Base-by-base conservation (phyloP, 1,140 invertebrate species). In the Dinoponera quadriceps region DNA sequence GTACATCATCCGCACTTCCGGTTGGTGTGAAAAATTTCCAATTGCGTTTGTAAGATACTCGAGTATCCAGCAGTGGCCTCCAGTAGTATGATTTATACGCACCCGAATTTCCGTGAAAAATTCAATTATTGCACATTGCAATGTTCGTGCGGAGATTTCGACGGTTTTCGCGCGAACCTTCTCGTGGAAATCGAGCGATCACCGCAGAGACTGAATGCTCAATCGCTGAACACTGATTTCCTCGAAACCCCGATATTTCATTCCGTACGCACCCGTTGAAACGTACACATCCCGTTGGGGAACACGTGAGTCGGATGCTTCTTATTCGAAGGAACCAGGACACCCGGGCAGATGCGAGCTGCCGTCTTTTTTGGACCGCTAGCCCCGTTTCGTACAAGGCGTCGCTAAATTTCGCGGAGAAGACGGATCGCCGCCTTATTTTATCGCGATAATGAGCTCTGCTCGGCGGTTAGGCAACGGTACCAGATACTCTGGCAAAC, bases 381-480 rank as follows among this genome's bases (percentile, higher is more conserved):
- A 48, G 16, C 22, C 20, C 44, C 20, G 22, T 74, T 74, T 60
- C 20, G 33, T 27, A 54, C 0, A 63, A 54, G 3, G 18, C 22
- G 18, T 49, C 27, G 44, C 73, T 65, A 65, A 75, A 75, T 62
- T 65, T 75, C 49, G 63, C 44, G 63, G 25, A 22, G 20, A 74
- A 74, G 59, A 75, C 14, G 25, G 27, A 75, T 65, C 27, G 27
- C 59, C 18, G 20, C 14, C n/a, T 75, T 75, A 65, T 75, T 65
- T 75, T 22, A 75, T 16, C 51, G 22, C 75, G 65, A 80, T 80
- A 80, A 80, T 69, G 65, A 71, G 51, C 62, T n/a, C n/a, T 44
- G 48, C 71, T 77, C 20, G n/a, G 44, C 44, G 25, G 60, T 75
- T 65, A 63, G n/a, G 38, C 57, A 75, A 75, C 29, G 72, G 44